Conservation (phyloP, 1,140 invertebrate species). For the Asobara japonica region DNA sequence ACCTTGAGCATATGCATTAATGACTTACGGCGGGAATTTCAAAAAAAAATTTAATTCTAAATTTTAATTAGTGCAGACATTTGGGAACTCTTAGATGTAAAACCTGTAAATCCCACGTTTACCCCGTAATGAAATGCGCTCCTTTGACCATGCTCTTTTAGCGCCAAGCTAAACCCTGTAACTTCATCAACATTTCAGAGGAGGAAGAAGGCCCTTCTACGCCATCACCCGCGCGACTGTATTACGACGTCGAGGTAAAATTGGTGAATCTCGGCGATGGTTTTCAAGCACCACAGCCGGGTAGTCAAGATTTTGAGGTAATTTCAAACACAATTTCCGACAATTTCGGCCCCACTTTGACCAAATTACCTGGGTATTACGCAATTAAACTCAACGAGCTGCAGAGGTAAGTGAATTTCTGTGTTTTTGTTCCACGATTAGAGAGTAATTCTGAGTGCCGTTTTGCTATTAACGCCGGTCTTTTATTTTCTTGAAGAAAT, state of each 20-base stretch:
- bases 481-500: slow-evolving; percentile 50
- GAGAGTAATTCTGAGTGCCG: background rate
- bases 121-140: background rate
- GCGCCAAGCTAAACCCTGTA: background rate
- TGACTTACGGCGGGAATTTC: too few relatives aligned
- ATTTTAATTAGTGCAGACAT: too few relatives aligned
- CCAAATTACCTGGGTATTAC: slow-evolving; percentile 77
- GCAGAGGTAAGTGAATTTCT: slow-evolving; percentile 70
- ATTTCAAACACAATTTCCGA: slow-evolving; percentile 76
- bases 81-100: too few relatives aligned
- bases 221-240: slow-evolving; percentile 70
- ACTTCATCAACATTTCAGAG: slow-evolving; percentile 13
- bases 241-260: slow-evolving; percentile 79
- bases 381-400: slow-evolving; percentile 76
- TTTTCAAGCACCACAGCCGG: slow-evolving; percentile 75
- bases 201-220: slow-evolving; percentile 69
- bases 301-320: slow-evolving; percentile 77
- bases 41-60: too few relatives aligned
- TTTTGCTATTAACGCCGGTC: background rate
- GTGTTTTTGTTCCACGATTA: background rate
- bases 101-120: too few relatives aligned
- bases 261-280: slow-evolving; percentile 80
- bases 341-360: slow-evolving; percentile 73
- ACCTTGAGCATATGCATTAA: too few relatives aligned
- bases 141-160: background rate